A percentile compares a stretch with the other conserved stretches of the same genome.
phyloP scores from a whole-genome alignment of 2,797 vertebrate genomes.

The Xenopus petersii region DNA sequence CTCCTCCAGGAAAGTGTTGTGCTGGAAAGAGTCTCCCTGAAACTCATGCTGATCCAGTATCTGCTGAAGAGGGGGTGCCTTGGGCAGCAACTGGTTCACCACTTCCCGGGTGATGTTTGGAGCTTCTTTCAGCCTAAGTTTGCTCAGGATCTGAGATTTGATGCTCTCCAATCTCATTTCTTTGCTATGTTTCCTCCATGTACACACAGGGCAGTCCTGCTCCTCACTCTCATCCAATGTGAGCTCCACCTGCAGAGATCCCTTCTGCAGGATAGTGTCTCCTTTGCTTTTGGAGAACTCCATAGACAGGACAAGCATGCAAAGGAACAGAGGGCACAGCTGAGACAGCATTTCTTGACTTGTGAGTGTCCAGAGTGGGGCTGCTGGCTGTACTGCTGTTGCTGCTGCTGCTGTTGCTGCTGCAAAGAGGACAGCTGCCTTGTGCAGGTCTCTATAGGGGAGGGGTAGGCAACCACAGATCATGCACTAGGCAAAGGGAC shows the following conservation, averaged over 20 bases:
- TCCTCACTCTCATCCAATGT: conserved; percentile 72
- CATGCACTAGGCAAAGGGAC: conserved; percentile 62
- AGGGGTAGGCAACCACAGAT: conserved; percentile 47
- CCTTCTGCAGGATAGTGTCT: conserved; percentile 70
- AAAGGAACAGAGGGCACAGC: conserved; percentile 80
- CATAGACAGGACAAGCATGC: conserved; percentile 79
- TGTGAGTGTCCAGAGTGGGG: conserved; percentile 44
- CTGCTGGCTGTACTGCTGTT: conserved; percentile 62
- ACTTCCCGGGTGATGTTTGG: conserved; percentile 96
- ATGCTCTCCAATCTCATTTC: conserved; percentile 92
- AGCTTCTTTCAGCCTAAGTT: conserved; percentile 92
- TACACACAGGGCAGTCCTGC: conserved; percentile 86
- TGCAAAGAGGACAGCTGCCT: conserved; percentile 45
- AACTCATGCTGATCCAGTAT: conserved; percentile 96
- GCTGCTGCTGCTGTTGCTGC: conserved; percentile 44
- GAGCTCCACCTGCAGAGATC: conserved; percentile 68
- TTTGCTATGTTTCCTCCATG: conserved; percentile 94
- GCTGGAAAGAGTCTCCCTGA: conserved; percentile 90
- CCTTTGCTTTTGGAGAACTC: conserved; percentile 81
- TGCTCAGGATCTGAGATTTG: conserved; percentile 96
- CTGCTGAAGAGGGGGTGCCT: conserved; percentile 94
- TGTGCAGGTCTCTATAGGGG: conserved; percentile 38
- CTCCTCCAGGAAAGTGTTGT: conserved; percentile 92
- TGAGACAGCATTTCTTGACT: conserved; percentile 68
- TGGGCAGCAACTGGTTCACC: conserved; percentile 93